Evolutionary conservation across 2,888 invertebrate species (phyloP), one percentile per base, ranked within the genome.

Genomic region (Incurvaria masculella): DNA sequence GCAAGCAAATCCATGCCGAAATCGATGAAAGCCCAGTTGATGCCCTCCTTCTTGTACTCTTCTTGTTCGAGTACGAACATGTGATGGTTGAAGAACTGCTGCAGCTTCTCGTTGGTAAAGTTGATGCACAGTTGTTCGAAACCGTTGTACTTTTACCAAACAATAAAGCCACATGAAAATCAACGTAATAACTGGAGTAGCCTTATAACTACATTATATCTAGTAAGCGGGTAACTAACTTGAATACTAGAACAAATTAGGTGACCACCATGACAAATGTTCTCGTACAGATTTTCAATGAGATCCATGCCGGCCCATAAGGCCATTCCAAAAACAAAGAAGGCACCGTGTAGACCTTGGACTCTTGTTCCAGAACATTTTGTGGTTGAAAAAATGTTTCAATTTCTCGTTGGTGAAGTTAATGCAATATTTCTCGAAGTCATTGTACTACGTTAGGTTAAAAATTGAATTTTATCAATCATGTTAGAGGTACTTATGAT

Each of bases 291-390:
- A 94, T 96, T 96, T 85, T 96, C 96, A 74, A 97, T 95, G 63
- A 98, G 86, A 75, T 98, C 97, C 80, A 98, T 97, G 86, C 97
- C 97, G 80, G 95, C 94, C 69, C 94, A 86, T 79, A 98, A 86
- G 80, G 98, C 97, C 92, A 98, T 95, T 79, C 97, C 97, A 78
- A 98, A 98, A 84, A 98, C 97, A 83, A 98, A 97, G 82, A 97
- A 98, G 71, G 87, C 88, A 97, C 97, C 69, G 92, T 94, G 83
- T 98, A 98, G 74, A 97, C 97, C 14, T n/a, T n/a, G n/a, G n/a
- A n/a, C 81, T 98, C 97, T 88, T 98, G 97, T 80, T 98, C 97
- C 78, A 97, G 80, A 98, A 98, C 97, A 98, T 98, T 88, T 96
- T 91, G 79, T 98, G 97, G 83, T 98, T 97, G 88, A 98, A 98